phyloP scores from a whole-genome alignment of 2,113 vertebrate species.

The Guaruba guarouba region DNA sequence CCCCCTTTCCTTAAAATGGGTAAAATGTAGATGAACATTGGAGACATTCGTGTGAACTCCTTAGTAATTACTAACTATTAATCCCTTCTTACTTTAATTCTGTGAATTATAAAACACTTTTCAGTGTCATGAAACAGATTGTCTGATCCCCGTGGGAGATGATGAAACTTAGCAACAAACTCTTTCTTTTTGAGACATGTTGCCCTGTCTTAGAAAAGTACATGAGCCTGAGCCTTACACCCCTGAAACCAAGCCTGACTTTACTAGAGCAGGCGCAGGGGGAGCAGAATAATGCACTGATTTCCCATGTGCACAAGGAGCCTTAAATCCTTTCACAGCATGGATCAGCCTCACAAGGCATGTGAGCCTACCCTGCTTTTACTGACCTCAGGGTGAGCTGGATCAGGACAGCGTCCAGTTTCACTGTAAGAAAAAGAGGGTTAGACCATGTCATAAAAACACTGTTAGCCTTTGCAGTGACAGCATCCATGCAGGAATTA shows the following conservation, averaged over 20 bases:
- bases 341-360: background rate
- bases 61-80: constrained; percentile 45
- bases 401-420: background rate
- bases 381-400: background rate
- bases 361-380: background rate
- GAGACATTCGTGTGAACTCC: constrained; percentile 13
- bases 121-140: constrained; percentile 5
- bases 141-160: background rate
- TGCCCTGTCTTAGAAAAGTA: background rate
- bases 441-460: background rate
- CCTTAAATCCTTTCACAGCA: background rate
- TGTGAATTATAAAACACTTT: constrained; percentile 28
- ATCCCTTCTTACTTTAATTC: constrained; percentile 23
- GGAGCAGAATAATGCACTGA: background rate
- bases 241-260: background rate
- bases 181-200: background rate
- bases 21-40: background rate
- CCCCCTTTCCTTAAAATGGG: constrained; percentile 15
- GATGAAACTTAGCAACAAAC: background rate
- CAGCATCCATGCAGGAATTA: background rate
- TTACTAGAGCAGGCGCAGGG: background rate
- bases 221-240: background rate
- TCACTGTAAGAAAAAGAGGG: background rate
- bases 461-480: background rate
- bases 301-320: background rate